Base-by-base conservation (phyloP, 35 echinoderm and acorn worm species). In the Apostichopus californicus region DNA sequence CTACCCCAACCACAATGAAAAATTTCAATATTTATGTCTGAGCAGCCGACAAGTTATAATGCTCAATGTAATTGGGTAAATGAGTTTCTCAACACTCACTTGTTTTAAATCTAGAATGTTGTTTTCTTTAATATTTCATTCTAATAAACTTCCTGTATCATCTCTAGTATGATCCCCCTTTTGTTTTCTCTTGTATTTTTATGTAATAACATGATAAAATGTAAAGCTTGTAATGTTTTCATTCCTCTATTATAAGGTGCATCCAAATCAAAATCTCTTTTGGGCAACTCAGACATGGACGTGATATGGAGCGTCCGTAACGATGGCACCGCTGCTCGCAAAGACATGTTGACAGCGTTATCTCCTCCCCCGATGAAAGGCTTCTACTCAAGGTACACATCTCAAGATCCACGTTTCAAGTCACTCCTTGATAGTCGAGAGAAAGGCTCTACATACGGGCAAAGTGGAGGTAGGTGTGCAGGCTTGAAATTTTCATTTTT, bases 341-440 rank as follows among this genome's bases (percentile, higher is more conserved):
- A 25, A n/a, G 21, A 23, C 81, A 85, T 59, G 21, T 85, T 85
- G 81, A 60, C 34, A 7, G 11, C 57, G 17, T 54, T 58, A 58
- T 85, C 81, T 8, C 81, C 54, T 9, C 55, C 81, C 9, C 81
- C 81, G 55, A 60, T 59, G 81, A 58, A 25, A 85, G 81, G 81
- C 7, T 85, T 85, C 81, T 85, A 85, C 56, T 85, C 81, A 5
- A 59, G 81, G 57, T 85, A 85, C 55, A n/a, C 81, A 85, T 85
- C 81, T 58, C 81, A 85, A 60, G 81, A 85, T 59, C 55, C 81
- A 10, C 55, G 81, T 17, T 85, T 85, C 9, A 85, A 55, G 81
- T 85, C 81, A 2, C 55, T 58, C 9, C 81, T 85, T 57, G 55
- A 59, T 18, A 59, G 23, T 18, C 55, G 17, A 17, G 81, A 85